Conservation (phyloP, 1,140 invertebrate genomes). For the Cydia pomonella region DNA sequence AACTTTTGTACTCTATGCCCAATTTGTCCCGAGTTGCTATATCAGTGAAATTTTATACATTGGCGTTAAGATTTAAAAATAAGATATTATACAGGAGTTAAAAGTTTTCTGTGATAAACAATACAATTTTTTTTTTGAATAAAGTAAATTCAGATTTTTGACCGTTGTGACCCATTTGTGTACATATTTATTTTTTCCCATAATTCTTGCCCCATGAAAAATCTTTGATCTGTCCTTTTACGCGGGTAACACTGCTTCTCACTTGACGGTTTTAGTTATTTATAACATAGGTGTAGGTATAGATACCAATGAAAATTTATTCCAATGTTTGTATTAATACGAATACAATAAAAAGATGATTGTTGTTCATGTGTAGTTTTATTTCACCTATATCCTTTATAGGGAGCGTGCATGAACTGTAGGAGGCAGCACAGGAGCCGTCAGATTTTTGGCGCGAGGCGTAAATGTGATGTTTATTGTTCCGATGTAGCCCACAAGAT, state of each 20-base stretch:
- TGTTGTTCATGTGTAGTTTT: not conserved
- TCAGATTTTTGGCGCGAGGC: no score
- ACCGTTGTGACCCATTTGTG: not conserved
- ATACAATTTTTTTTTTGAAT: not conserved
- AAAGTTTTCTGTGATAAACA: constrained; percentile 7
- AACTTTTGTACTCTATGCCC: not conserved
- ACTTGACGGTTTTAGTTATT: not conserved
- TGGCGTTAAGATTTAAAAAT: not conserved
- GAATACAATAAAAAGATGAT: not conserved
- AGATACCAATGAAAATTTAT: constrained; percentile 7
- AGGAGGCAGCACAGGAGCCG: no score
- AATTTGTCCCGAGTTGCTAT: constrained; percentile 39
- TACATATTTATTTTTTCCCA: not conserved
- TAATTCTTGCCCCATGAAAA: not conserved
- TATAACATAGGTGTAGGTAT: constrained; percentile 3
- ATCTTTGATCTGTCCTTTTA: not conserved
- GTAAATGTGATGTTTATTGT: no score
- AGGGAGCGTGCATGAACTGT: no score
- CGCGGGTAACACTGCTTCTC: not conserved
- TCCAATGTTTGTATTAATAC: constrained; percentile 3
- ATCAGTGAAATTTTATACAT: not conserved
- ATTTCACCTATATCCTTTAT: not conserved
- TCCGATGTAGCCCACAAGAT: no score
- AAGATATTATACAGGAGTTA: not conserved
- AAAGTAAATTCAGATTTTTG: not conserved